Conservation (phyloP, 2,113 vertebrate species). For the Rhea americana region DNA sequence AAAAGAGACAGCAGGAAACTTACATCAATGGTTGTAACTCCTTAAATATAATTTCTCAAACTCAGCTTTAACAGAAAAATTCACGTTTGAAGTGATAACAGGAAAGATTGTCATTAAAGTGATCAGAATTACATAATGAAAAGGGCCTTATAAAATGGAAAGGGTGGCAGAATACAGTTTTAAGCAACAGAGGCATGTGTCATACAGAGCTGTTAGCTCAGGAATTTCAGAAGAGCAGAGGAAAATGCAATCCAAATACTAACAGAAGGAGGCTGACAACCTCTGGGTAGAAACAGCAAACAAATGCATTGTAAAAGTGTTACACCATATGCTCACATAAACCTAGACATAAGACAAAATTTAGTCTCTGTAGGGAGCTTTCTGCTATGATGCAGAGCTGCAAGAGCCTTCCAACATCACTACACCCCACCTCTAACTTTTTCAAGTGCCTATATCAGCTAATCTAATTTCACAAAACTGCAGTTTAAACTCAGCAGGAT, state of each 20-base stretch:
- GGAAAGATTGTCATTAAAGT: neutral
- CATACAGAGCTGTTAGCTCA: neutral
- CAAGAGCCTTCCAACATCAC: neutral
- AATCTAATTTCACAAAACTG: neutral
- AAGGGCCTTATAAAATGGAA: neutral
- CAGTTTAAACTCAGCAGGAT: neutral
- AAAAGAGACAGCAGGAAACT: neutral
- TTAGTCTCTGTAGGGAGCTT: neutral
- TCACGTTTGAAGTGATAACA: neutral
- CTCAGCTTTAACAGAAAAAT: neutral
- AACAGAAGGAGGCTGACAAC: neutral
- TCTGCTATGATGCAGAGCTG: neutral
- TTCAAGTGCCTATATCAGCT: neutral
- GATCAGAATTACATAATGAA: neutral
- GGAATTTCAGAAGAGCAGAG: neutral
- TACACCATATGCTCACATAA: neutral
- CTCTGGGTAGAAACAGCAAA: neutral
- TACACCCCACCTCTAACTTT: fast-evolving
- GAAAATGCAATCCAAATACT: neutral
- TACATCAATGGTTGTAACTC: neutral
- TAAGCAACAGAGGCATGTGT: neutral
- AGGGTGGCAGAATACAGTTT: neutral
- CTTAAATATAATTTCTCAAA: neutral
- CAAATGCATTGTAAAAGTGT: neutral
- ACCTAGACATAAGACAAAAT: neutral